Evolutionary conservation across 92 coral and sea anemone species (phyloP).

Genomic region (Umimayanthus kanabou): DNA sequence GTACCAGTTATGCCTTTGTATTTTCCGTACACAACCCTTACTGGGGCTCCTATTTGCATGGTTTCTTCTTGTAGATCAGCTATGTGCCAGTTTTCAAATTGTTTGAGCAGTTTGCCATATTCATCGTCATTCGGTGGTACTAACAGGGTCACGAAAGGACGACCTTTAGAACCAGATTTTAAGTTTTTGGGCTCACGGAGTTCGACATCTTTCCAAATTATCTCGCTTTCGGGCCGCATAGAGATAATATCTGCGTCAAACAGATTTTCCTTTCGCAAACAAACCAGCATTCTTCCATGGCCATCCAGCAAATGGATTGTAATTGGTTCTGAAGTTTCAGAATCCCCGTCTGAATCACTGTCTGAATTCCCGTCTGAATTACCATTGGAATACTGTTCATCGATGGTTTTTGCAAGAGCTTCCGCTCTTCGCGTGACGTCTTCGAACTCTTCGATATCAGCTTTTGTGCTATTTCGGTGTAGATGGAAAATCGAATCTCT

Average conservation of each 20-base stretch:
- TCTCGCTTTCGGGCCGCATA: not conserved
- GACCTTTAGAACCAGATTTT: not conserved
- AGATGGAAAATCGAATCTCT: slow-evolving; percentile 38
- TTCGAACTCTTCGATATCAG: slow-evolving; percentile 10
- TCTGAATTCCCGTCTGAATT: no score
- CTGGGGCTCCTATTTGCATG: not conserved
- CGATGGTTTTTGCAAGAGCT: not conserved
- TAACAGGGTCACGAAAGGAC: not conserved
- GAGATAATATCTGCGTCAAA: not conserved
- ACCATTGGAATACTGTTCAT: no score
- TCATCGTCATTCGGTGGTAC: not conserved
- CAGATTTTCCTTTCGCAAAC: not conserved
- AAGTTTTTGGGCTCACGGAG: not conserved
- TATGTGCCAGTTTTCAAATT: not conserved
- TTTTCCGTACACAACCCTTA: not conserved
- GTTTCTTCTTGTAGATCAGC: slow-evolving; percentile 8
- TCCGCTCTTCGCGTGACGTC: slow-evolving; percentile 7
- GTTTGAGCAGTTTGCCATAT: not conserved
- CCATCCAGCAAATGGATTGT: slow-evolving; percentile 14
- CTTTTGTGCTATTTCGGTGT: not conserved
- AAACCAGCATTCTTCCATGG: no score
- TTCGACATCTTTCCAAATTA: not conserved
- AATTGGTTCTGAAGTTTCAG: not conserved
- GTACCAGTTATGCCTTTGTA: not conserved
- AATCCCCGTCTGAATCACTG: no score